Base-by-base conservation (phyloP, 2,888 invertebrate genomes). In the Tenthredo livida region DNA sequence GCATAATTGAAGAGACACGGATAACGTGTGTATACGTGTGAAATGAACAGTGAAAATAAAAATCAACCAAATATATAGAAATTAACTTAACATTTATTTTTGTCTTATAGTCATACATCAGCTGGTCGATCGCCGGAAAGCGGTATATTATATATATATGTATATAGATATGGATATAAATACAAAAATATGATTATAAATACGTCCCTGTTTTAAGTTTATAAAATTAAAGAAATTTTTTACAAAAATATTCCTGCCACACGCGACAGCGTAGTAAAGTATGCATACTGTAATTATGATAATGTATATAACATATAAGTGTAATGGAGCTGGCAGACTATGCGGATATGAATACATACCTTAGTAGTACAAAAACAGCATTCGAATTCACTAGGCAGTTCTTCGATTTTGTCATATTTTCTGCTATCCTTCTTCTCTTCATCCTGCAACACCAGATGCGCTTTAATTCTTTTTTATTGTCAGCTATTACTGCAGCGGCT, bases 321-420 rank as follows among this genome's bases (percentile, higher is more conserved):
- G 61, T 54, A 73, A 84, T 65, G 78, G 78, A 58, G n/a, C 37
- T 40, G 33, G 33, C 9, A 80, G 88, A 61, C 33, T 37, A 80
- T 37, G 25, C 21, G 80, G 25, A 80, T 40, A 29, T 37, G 12
- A 91, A 93, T 93, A 94, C 94, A 94, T 97, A 98, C 98, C 97
- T 98, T 98, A 94, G 97, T 96, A 94, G 97, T 97, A 96, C 98
- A 98, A 97, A 97, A 98, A 96, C 98, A 98, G 97, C 98, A 98
- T 96, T 98, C 98, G 96, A 97, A 97, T 95, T 98, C 98, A 95
- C 97, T 97, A 95, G 97, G 97, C 94, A 97, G 96, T 95, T 98
- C 97, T 95, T 97, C 97, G 95, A 96, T 95, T 96, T 96, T 96
- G 94, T 97, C 96, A 93, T 94, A 92, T 94, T 94, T 95, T 94